Base-by-base conservation (phyloP, 2,113 vertebrate species). In the Corythoichthys intestinalis region DNA sequence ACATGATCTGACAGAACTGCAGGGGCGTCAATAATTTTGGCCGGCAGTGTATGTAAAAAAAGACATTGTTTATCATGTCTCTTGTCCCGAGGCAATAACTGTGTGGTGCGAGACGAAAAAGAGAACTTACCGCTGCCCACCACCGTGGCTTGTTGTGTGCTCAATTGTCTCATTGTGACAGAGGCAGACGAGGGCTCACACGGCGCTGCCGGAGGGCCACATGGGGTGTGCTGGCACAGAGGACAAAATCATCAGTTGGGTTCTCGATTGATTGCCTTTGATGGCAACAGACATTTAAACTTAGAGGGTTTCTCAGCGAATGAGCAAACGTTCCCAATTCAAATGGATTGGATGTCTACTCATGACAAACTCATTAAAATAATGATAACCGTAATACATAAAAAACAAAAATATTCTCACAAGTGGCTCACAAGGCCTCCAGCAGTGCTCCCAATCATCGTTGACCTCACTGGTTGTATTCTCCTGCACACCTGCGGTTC, bases 121-220 rank as follows among this genome's bases (percentile, higher is more conserved):
- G 73, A 91, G 91, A 92, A 93, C 91, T 93, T 82, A 91, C 91
- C 91, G 64, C 85, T 89, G 78, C 81, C 82, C 46, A 68, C 73
- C 72, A 78, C 65, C 72, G 67, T 72, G 69, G 72, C 57, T 50
- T 54, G 41, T 65, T 76, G 72, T 80, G 73, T 86, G 57, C 46
- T 58, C 65, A 73, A 72, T 75, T 74, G 74, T 69, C 59, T 75
- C 66, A 72, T 70, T 72, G 85, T 73, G 47, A 54, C 50, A 66
- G 44, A 34, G 61, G 44, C 20, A 7, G 41, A 41, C 2, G 61
- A 34, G 41, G 44, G 2, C n/a, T 63, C 44, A 12, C 61, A 14
- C 0, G 61, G 20, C 20, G 20, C 20, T 9, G 41, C 41, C 44
- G n/a, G 44, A 13, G 61, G 12, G 61, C 41, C 20, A 63, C n/a